Evolutionary conservation across 2,888 invertebrate species (phyloP), one percentile per base, ranked within the genome.

Genomic region (Stenodema calcarata): DNA sequence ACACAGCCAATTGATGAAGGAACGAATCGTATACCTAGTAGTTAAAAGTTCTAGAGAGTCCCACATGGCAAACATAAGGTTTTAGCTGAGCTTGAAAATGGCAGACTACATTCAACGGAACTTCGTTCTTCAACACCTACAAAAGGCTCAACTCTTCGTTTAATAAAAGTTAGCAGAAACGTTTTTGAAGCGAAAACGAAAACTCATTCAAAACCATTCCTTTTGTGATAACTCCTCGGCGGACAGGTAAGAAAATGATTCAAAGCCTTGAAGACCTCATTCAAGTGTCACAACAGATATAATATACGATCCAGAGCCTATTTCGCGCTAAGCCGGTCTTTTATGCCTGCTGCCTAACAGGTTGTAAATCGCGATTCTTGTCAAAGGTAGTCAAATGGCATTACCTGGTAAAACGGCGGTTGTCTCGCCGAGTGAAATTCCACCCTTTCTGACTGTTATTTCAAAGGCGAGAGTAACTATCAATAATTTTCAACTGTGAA

Each of bases 281-380:
- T 82, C 82, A 82, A 18, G 82, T 82, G 82, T 82, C 82, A 82
- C 82, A 62, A 69, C 69, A 41, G 11, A 41, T 82, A 82, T 82
- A 69, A 82, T 69, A 82, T 82, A 82, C 82, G 69, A 69, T 18
- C 82, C 28, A 23, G 18, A 69, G 69, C 69, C 69, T 82, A 69
- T 69, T 82, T 23, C 41, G 69, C 69, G 30, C 82, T 82, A 78
- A 78, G 78, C 82, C 82, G 41, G 7, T 35, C 82, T 82, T 82
- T 82, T 82, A 69, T 69, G 82, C 27, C 62, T 69, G 69, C 62
- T 41, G 82, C 54, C 82, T 82, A 42, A 69, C 69, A 54, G 82
- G 82, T 42, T 82, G 82, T 82, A 82, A 82, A 82, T 82, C 69
- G 23, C 69, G 82, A 69, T 41, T n/a, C n/a, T n/a, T 82, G 82